These are phyloP conservation scores for Typhlichthys eigenmanni DNA, from an alignment of 2,797 vertebrate genomes.

Conservation along the genomic window DNA sequence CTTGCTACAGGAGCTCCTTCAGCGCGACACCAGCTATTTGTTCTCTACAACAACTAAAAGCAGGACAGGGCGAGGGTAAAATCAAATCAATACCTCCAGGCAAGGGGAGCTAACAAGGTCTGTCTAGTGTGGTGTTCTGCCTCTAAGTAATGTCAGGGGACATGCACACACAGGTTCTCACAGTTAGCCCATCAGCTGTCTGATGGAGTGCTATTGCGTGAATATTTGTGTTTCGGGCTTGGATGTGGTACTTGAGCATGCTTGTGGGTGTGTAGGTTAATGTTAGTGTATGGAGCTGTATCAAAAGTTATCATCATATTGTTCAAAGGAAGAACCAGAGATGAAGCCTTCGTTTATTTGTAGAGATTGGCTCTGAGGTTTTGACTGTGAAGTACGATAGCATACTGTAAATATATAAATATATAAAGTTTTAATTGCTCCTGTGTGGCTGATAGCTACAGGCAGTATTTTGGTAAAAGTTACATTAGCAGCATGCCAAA, in stretches of 20 bases:
- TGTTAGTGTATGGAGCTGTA: background rate
- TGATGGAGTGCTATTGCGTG: constrained; percentile 32
- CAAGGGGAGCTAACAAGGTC: constrained; percentile 67
- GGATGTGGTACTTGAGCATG: background rate
- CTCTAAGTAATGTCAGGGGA: constrained; percentile 58
- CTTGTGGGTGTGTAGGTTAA: constrained; percentile 1
- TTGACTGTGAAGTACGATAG: constrained; percentile 2
- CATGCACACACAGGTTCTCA: constrained; percentile 21
- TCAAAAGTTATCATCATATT: constrained; percentile 19
- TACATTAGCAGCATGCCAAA: background rate
- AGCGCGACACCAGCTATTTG: constrained; percentile 24
- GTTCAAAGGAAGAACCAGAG: constrained; percentile 13
- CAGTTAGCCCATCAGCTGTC: constrained; percentile 40
- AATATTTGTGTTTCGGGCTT: background rate
- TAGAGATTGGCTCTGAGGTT: background rate
- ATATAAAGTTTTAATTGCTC: background rate
- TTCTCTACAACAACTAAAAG: constrained; percentile 28
- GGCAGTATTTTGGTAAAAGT: background rate
- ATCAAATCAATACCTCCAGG: constrained; percentile 71
- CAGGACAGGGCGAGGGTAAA: constrained; percentile 52
- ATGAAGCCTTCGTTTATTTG: background rate
- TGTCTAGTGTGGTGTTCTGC: constrained; percentile 57
- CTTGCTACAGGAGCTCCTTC: constrained; percentile 48
- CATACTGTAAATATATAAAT: background rate
- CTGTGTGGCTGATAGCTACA: background rate